These are phyloP conservation scores for Atherinomorus stipes DNA, from an alignment of 2,113 vertebrate species.

Conservation along the genomic window DNA sequence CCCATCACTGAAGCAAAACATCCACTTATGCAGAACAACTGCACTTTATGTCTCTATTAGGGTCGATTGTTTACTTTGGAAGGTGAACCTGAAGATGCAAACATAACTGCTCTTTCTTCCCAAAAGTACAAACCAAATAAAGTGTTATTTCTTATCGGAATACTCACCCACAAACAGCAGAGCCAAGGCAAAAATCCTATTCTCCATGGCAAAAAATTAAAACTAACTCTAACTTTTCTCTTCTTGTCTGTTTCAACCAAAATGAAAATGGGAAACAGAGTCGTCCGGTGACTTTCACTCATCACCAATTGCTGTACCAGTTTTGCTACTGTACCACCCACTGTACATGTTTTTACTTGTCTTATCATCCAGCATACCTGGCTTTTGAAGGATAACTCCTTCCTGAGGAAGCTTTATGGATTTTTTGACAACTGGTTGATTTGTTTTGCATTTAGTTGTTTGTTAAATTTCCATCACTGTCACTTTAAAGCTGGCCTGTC, in stretches of 20 bases:
- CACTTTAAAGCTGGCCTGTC: too few species aligned
- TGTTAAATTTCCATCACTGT: neutral
- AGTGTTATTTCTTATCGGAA: neutral
- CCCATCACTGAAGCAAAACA: too few species aligned
- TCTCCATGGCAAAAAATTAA: conserved; percentile 9
- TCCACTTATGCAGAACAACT: too few species aligned
- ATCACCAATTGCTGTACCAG: conserved; percentile 50
- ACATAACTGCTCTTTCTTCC: conserved; percentile 57
- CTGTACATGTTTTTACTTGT: conserved; percentile 49
- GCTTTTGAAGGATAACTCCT: neutral
- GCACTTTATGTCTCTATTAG: neutral
- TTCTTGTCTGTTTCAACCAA: rapidly evolving
- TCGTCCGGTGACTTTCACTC: neutral
- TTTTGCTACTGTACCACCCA: conserved; percentile 13
- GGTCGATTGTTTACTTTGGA: neutral
- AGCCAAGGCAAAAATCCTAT: neutral
- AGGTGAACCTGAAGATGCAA: neutral
- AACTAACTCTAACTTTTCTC: neutral
- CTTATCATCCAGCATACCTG: neutral
- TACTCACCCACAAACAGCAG: conserved; percentile 70
- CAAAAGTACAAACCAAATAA: neutral
- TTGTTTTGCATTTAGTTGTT: neutral
- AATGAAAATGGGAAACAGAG: neutral
- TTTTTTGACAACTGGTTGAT: neutral
- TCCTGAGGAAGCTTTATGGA: neutral